Base-by-base conservation (phyloP, 1,140 invertebrate genomes). In the Orchesella cincta region DNA sequence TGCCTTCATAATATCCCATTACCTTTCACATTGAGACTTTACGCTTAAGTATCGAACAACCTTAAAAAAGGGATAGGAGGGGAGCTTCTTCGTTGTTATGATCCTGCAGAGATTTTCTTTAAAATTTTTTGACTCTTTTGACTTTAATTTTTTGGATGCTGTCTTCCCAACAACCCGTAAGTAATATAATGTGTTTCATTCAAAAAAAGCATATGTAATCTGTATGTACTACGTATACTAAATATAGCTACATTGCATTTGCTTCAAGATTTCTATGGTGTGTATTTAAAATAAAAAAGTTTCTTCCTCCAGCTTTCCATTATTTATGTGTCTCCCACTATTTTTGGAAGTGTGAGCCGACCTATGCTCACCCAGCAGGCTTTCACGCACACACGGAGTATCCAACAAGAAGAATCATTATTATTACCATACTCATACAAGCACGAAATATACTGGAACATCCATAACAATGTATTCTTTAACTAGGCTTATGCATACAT, bases 241-340 rank as follows among this genome's bases (percentile, higher is more conserved):
- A n/a, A n/a, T n/a, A n/a, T n/a, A n/a, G n/a, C n/a, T n/a, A n/a
- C n/a, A n/a, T n/a, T n/a, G n/a, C n/a, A n/a, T n/a, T n/a, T n/a
- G n/a, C n/a, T n/a, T n/a, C n/a, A n/a, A n/a, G n/a, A n/a, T n/a
- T n/a, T n/a, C n/a, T n/a, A n/a, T n/a, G n/a, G n/a, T n/a, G n/a
- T n/a, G n/a, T n/a, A n/a, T n/a, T 8, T 46, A 46, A 62, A 62
- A 28, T 62, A n/a, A 28, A 62, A 12, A 62, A 31, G 26, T 33
- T 31, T 67, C 62, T 67, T 67, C 26, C 62, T 67, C 31, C 8
- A 31, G 26, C 12, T 33, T 67, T 67, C 33, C 62, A 67, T 67
- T 67, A 67, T 67, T 67, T 67, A 67, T 67, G 62, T 67, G 62
- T 67, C 62, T 67, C 62, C 62, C 62, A 67, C 62, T 67, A 67